Conservation (phyloP, 2,888 invertebrate species). For the Drosophila merina region DNA sequence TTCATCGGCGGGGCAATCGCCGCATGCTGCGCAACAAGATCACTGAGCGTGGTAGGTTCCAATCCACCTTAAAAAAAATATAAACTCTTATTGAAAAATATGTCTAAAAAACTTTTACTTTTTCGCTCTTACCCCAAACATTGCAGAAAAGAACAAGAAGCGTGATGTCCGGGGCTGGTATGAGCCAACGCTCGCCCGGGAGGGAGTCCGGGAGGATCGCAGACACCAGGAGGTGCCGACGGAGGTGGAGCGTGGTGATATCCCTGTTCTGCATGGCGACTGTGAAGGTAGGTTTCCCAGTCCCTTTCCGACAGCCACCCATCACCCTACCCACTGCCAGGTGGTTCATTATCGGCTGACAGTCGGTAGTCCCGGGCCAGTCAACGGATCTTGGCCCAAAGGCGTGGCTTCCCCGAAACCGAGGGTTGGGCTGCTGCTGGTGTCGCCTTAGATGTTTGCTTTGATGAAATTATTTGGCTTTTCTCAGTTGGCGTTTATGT, state of each 20-base stretch:
- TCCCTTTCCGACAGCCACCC: neutral
- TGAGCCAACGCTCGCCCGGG: conserved; percentile 70
- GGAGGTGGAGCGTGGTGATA: conserved; percentile 87
- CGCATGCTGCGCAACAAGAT: conserved; percentile 82
- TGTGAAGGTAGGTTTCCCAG: conserved; percentile 85
- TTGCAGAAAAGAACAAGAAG: conserved; percentile 83
- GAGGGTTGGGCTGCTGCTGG: conserved; percentile 4
- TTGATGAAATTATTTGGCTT: conserved; percentile 58
- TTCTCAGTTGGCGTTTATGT: conserved; percentile 62
- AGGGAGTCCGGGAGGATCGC: conserved; percentile 71
- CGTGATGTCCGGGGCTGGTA: conserved; percentile 84
- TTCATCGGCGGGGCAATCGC: conserved; percentile 81
- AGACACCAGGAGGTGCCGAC: conserved; percentile 81
- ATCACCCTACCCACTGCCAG: conserved; percentile 22
- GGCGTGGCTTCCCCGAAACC: conserved; percentile 49
- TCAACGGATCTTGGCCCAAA: conserved; percentile 50
- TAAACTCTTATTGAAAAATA: neutral
- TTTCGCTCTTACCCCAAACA: neutral
- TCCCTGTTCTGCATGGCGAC: conserved; percentile 86
- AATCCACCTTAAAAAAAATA: neutral
- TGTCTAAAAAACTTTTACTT: neutral
- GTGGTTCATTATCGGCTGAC: conserved; percentile 24
- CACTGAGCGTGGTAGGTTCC: conserved; percentile 81
- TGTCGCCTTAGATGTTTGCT: conserved; percentile 24
- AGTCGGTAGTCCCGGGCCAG: conserved; percentile 54